Percentiles rank a stretch among this genome's conserved stretches.
phyloP scores from a whole-genome alignment of 2,888 invertebrate genomes.

The Smittia sp. region DNA sequence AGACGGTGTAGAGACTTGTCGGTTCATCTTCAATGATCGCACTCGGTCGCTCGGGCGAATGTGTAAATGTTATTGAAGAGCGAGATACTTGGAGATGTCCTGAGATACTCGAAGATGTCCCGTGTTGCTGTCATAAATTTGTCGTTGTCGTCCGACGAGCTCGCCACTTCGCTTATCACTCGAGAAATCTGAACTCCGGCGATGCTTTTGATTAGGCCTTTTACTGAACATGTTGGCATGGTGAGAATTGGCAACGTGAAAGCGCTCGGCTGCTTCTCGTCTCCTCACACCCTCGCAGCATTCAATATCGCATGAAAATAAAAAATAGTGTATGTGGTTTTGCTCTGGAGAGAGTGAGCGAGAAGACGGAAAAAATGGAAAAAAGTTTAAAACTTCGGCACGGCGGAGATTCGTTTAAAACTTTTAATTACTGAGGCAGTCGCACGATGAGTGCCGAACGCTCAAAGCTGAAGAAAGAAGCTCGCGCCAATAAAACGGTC shows the following conservation, averaged over 20 bases:
- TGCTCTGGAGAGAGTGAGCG: neutral
- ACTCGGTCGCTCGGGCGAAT: too few relatives aligned
- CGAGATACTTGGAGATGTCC: too few relatives aligned
- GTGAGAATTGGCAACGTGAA: slow-evolving; percentile 14
- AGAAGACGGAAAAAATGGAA: neutral
- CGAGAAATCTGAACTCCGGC: too few relatives aligned
- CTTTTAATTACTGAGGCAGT: neutral
- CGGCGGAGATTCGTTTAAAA: neutral
- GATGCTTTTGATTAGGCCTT: neutral
- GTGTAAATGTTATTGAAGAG: too few relatives aligned
- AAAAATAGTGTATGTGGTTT: slow-evolving; percentile 30
- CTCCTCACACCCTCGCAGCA: neutral
- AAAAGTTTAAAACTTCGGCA: neutral
- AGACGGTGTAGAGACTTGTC: neutral
- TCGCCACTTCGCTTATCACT: too few relatives aligned
- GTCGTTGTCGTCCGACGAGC: too few relatives aligned
- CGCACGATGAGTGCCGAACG: neutral
- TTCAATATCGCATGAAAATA: slow-evolving; percentile 25
- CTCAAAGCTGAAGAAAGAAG: neutral
- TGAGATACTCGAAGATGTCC: too few relatives aligned
- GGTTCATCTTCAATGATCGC: neutral
- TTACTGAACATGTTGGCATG: neutral
- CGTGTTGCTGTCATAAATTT: too few relatives aligned
- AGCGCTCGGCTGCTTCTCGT: neutral
- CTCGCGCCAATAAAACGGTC: neutral